Evolutionary conservation across 2,113 vertebrate genomes (phyloP), one percentile per base, ranked within the genome.

Genomic region (Amblyopsis rosae): DNA sequence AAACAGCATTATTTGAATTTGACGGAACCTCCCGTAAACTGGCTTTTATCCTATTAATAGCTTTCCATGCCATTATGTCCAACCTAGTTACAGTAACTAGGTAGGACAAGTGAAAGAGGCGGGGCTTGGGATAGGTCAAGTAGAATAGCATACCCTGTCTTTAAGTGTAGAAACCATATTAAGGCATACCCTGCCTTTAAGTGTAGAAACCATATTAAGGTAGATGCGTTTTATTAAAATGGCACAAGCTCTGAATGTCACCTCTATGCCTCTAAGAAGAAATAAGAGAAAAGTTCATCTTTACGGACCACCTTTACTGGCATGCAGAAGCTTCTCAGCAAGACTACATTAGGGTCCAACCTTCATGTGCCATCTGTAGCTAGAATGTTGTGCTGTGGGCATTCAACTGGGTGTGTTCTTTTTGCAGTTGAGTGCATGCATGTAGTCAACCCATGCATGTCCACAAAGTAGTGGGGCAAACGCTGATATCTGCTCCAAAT

Each of bases 381-480:
- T 26, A 26, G 26, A 2, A 26, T 26, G 26, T 26, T 17, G 71
- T 60, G 12, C 58, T 56, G 70, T 70, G 65, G 35, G 15, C 49
- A 51, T 51, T 3, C 13, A 12, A 51, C 9, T 55, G 47, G 49
- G 55, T 26, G 53, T 64, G 32, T 55, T 68, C 35, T 26, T 49
- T 15, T 49, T 4, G 10, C 16, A 26, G 26, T 11, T 46, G 41
- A 7, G 60, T 51, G 54, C 33, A 17, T 17, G 13, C 26, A 26
- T 26, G 26, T 26, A 26, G 26, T 26, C 26, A 1, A 26, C 26
- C 26, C 26, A 26, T 50, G n/a, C 48, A 45, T 48, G 15, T 61
- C 54, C 55, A 45, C 62, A 60, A 47, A 35, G 17, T 26, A 32
- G 26, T 59, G 15, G 69, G 59, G 59, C 69, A 70, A 71, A 58